Percentiles rank a stretch among this genome's conserved stretches.
These are phyloP conservation scores for Metopia argyrocephala DNA, from an alignment of 2,888 invertebrate genomes.

Conservation along the genomic window DNA sequence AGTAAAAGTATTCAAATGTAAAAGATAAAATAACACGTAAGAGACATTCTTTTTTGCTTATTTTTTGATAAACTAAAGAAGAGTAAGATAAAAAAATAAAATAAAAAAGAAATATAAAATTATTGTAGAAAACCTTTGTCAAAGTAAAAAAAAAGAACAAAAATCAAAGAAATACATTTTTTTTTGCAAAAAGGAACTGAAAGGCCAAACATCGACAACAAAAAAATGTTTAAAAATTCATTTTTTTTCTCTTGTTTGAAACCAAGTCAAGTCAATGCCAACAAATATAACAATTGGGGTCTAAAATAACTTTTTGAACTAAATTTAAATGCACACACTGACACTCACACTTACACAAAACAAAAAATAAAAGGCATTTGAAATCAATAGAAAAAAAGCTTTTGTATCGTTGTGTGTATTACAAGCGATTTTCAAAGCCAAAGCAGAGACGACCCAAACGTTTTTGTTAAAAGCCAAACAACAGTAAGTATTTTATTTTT, in stretches of 20 bases:
- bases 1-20: neutral
- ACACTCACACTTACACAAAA: neutral
- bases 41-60: neutral
- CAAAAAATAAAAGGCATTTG: neutral
- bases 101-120: slow-evolving; percentile 8
- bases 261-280: slow-evolving; percentile 49
- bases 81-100: neutral
- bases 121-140: slow-evolving; percentile 47
- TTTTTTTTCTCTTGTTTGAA: too few species aligned
- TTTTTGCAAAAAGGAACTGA: neutral
- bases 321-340: neutral
- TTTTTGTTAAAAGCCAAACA: slow-evolving; percentile 30
- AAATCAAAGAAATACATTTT: too few species aligned
- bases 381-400: neutral
- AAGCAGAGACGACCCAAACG: slow-evolving; percentile 19
- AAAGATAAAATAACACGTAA: neutral
- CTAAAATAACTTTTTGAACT: slow-evolving; percentile 16
- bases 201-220: neutral
- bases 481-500: neutral
- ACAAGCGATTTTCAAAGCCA: slow-evolving; percentile 25
- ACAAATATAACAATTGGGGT: slow-evolving; percentile 45
- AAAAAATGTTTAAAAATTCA: slow-evolving; percentile 39
- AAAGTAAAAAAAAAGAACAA: too few species aligned
- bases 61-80: neutral
- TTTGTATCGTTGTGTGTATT: neutral